These are phyloP conservation scores for Arizona elegans DNA, from an alignment of 2,113 vertebrate species.

Conservation along the genomic window DNA sequence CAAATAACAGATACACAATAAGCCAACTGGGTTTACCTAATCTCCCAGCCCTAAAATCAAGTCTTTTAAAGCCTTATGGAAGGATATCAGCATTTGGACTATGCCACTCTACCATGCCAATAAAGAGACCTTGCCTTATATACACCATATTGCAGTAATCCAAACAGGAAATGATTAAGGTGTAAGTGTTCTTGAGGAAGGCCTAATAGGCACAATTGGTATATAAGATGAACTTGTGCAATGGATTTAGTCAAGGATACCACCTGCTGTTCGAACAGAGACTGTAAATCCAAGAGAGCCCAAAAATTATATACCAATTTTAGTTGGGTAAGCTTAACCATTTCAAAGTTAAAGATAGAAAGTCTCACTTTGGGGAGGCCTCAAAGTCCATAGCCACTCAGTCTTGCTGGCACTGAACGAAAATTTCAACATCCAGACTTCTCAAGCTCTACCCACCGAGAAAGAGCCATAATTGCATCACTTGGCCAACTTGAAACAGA, in stretches of 20 bases:
- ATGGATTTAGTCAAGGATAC: neutral
- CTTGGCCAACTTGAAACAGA: neutral
- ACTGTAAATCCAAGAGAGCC: neutral
- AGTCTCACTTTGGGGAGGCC: neutral
- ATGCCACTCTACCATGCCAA: neutral
- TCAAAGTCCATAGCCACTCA: neutral
- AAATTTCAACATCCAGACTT: neutral
- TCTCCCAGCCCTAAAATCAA: neutral
- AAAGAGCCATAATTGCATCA: neutral
- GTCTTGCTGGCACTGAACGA: neutral
- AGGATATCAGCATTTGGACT: neutral
- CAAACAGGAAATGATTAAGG: neutral
- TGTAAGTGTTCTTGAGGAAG: neutral
- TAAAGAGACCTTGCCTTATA: neutral
- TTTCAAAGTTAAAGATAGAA: neutral
- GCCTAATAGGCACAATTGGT: neutral
- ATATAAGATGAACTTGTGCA: neutral
- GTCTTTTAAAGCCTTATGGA: neutral
- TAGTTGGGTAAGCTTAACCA: neutral
- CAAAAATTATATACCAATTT: neutral
- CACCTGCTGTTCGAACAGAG: neutral
- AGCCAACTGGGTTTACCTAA: neutral
- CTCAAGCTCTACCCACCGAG: neutral
- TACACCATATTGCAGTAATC: neutral
- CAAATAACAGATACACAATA: neutral